Evolutionary conservation across 1,140 invertebrate genomes (phyloP), one percentile per base, ranked within the genome.

Genomic region (Pseudachorutes palmiensis): DNA sequence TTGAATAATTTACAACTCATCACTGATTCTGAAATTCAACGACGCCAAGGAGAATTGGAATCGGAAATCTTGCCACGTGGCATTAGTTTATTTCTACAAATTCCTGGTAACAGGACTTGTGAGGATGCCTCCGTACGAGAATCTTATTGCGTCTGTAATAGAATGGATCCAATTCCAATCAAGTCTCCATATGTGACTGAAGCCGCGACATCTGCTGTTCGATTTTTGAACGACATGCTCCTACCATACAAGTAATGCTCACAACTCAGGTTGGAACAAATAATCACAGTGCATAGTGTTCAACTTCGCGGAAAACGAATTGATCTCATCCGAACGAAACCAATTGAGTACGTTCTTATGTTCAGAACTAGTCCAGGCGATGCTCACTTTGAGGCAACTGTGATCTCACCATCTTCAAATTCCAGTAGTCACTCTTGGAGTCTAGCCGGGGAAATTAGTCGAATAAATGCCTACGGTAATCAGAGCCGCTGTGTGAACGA

Each of bases 401-500:
- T 55, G 36, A 19, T 19, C 19, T 45, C 36, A 45, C 36, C 9
- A 12, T 12, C 9, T 9, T 12, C 36, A 55, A 55, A 55, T 5
- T 19, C 51, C 24, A 5, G 5, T 12, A 22, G 24, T 14, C 9
- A 9, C 9, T 3, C 3, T 5, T 71, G 70, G 70, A 58, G 65
- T 33, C 63, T 77, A 32, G 67, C 74, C 31, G 71, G 72, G 5
- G 73, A 74, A 2, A 75, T 91, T 28, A 91, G 89, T 74, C 41
- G 68, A 51, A 51, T 59, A 41, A 69, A 69, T 58, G 24, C 60
- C 29, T 69, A 69, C 36, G 57, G 68, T 19, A 49, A 62, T 22
- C 64, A 65, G 29, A 69, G 68, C 26, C 16, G 2, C 33, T 69
- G 68, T 58, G 68, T 69, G 5, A 19, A 41, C 12, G 64, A 66